These are phyloP conservation scores for Synanthedon andrenaeformis DNA, from an alignment of 2,888 invertebrate genomes.

Conservation along the genomic window DNA sequence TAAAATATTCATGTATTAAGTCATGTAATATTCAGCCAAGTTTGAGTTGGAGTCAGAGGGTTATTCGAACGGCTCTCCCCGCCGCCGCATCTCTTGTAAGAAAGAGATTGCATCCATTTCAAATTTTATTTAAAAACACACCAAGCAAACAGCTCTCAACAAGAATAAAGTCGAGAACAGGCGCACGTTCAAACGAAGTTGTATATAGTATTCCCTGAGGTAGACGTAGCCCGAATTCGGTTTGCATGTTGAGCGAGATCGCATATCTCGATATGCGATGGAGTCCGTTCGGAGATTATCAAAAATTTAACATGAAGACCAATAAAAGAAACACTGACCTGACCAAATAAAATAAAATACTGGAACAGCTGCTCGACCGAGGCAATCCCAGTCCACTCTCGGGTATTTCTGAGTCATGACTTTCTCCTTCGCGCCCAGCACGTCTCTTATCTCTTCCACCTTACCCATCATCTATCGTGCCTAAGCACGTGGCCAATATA, in stretches of 20 bases:
- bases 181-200: slow-evolving; percentile 18
- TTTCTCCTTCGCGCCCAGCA: no score
- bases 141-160: slow-evolving; percentile 23
- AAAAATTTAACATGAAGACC: background rate
- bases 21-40: background rate
- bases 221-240: slow-evolving; percentile 19
- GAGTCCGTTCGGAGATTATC: background rate
- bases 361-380: no score
- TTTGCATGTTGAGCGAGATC: slow-evolving; percentile 32
- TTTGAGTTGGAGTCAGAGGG: background rate
- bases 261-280: slow-evolving; percentile 12
- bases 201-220: slow-evolving; percentile 26
- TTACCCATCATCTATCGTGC: no score
- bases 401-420: no score
- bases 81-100: slow-evolving; percentile 1
- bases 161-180: slow-evolving; percentile 24
- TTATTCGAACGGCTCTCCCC: slow-evolving; percentile 2
- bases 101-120: slow-evolving; percentile 41
- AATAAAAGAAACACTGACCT: background rate
- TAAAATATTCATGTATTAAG: background rate
- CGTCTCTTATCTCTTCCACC: no score
- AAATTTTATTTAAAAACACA: slow-evolving; percentile 43
- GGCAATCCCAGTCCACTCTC: no score
- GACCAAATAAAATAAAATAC: background rate
- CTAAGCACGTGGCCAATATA: no score